phyloP scores from a whole-genome alignment of 2,113 vertebrate genomes.

The Phylloscopus whistleri region DNA sequence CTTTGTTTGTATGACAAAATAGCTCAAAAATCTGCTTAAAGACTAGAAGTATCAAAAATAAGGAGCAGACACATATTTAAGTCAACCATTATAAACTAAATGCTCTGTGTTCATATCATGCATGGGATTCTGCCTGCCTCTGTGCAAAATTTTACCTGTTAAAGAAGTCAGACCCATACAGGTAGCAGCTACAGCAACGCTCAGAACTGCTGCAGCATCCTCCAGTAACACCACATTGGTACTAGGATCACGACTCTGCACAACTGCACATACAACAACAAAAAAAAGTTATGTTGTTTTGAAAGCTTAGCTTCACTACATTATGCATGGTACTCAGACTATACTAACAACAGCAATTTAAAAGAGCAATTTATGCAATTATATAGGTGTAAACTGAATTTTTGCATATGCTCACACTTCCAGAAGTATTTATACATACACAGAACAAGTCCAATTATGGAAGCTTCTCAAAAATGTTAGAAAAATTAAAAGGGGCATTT shows the following conservation, averaged over 20 bases:
- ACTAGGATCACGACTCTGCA: constrained; percentile 94
- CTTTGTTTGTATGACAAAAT: not conserved
- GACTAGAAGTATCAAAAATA: not conserved
- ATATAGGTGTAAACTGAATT: not conserved
- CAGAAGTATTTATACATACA: not conserved
- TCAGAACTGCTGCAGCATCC: constrained; percentile 93
- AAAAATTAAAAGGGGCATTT: not conserved
- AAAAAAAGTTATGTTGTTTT: not conserved
- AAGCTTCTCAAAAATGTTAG: not conserved
- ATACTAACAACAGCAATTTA: not conserved
- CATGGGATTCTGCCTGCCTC: not conserved
- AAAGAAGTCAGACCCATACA: constrained; percentile 97
- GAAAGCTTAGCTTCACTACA: not conserved
- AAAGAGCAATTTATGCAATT: not conserved
- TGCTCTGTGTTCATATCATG: not conserved
- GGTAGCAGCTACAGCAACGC: constrained; percentile 86
- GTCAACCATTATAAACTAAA: not conserved
- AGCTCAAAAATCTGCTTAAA: not conserved
- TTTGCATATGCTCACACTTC: not conserved
- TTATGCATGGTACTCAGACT: not conserved
- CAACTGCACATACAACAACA: constrained; percentile 73
- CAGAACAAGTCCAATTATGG: not conserved
- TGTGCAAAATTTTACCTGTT: constrained; percentile 81
- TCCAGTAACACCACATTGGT: constrained; percentile 96
- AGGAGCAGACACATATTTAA: not conserved